phyloP scores from a whole-genome alignment of 2,888 invertebrate species.

The Steromphala cineraria region DNA sequence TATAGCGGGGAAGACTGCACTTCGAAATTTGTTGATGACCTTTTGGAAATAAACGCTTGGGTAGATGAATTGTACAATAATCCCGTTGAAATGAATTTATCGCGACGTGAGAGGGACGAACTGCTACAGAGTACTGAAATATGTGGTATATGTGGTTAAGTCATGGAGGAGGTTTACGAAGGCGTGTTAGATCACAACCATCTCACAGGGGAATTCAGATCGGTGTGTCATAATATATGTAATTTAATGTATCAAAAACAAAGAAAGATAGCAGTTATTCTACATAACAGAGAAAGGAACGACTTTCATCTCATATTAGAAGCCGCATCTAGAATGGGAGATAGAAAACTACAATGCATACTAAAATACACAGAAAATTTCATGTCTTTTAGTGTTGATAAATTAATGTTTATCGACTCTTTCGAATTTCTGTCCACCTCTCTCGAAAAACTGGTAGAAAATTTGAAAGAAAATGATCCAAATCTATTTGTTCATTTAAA shows the following conservation, averaged over 20 bases:
- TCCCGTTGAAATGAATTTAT: neutral
- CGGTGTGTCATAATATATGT: neutral
- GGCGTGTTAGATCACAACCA: too few species aligned
- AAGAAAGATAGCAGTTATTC: neutral
- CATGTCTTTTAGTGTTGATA: neutral
- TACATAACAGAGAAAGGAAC: neutral
- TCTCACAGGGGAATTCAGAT: too few species aligned
- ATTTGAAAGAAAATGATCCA: neutral
- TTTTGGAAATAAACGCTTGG: neutral
- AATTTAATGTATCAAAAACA: neutral
- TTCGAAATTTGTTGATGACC: neutral
- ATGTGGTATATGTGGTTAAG: neutral
- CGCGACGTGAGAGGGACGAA: neutral
- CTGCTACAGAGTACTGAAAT: neutral
- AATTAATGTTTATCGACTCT: neutral
- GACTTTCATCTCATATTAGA: neutral
- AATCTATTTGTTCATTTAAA: neutral
- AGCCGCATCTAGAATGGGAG: neutral
- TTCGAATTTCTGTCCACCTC: neutral
- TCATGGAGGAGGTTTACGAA: too few species aligned
- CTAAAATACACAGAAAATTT: too few species aligned
- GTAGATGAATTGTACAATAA: neutral
- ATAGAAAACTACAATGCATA: neutral
- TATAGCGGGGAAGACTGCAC: too few species aligned
- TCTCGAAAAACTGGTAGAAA: neutral